Evolutionary conservation across 2,797 vertebrate species (phyloP).

Genomic region (Acanthiza pusilla): DNA sequence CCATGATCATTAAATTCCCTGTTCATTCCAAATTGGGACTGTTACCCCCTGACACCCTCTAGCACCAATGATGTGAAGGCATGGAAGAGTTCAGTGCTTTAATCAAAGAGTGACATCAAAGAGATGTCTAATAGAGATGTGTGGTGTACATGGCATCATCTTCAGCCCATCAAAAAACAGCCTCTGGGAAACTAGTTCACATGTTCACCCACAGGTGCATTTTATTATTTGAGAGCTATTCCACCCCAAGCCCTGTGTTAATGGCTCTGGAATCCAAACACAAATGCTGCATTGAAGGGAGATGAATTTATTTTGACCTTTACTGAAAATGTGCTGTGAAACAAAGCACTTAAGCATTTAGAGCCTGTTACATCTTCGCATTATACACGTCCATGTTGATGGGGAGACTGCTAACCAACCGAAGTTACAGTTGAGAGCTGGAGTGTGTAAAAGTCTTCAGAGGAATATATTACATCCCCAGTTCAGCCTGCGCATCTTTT

Average conservation of each 20-base stretch:
- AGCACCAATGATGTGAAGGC: neutral
- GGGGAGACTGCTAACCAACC: conserved; percentile 62
- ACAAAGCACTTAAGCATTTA: conserved; percentile 76
- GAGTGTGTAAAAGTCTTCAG: conserved; percentile 64
- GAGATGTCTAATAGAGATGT: neutral
- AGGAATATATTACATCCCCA: conserved; percentile 11
- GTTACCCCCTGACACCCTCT: rapidly evolving
- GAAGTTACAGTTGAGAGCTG: conserved; percentile 45
- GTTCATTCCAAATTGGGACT: neutral
- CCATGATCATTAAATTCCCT: neutral
- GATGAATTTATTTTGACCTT: conserved; percentile 78
- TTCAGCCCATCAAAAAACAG: neutral
- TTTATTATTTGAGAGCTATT: conserved; percentile 38
- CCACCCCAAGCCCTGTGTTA: conserved; percentile 25
- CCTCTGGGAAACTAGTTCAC: neutral
- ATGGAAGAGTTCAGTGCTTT: neutral
- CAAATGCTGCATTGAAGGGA: conserved; percentile 60
- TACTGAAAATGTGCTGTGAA: conserved; percentile 74
- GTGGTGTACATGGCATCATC: neutral
- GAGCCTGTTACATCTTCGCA: conserved; percentile 68
- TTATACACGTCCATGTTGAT: conserved; percentile 62
- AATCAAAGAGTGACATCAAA: neutral
- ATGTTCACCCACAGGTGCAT: neutral
- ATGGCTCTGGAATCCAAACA: conserved; percentile 40
- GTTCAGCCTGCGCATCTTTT: neutral